phyloP scores from a whole-genome alignment of 2,888 invertebrate species.

The Drosophila testacea region DNA sequence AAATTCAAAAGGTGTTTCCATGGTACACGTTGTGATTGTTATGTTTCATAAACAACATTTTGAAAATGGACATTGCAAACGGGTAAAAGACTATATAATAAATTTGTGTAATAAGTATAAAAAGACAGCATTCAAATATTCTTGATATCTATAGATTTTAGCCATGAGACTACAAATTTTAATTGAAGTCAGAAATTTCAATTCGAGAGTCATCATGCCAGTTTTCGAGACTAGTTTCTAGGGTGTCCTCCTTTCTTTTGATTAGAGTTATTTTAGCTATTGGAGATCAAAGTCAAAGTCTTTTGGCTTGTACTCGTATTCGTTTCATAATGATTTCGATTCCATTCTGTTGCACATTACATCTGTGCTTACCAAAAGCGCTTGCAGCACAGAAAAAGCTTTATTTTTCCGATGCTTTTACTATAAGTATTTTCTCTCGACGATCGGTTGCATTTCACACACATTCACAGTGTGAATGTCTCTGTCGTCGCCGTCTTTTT shows the following conservation, averaged over 20 bases:
- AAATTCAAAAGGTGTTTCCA: constrained; percentile 3
- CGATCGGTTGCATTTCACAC: constrained; percentile 11
- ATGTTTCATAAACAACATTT: background rate
- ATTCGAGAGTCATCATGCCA: no score
- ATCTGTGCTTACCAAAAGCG: constrained; percentile 1
- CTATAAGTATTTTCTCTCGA: constrained; percentile 5
- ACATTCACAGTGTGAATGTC: constrained; percentile 4
- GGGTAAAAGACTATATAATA: background rate
- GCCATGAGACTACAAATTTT: no score
- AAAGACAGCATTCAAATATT: background rate
- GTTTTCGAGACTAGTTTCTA: no score
- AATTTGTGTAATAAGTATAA: background rate
- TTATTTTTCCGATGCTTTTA: background rate
- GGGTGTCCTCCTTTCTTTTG: background rate
- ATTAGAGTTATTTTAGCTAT: constrained; percentile 2
- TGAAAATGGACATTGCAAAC: background rate
- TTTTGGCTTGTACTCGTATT: constrained; percentile 6
- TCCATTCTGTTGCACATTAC: constrained; percentile 10
- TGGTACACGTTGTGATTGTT: background rate
- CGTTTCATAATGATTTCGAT: constrained; percentile 14
- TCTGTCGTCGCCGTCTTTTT: background rate
- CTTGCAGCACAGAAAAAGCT: constrained; percentile 11
- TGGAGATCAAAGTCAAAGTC: constrained; percentile 21
- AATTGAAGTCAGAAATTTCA: no score
- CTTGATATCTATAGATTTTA: background rate